Percentiles rank a stretch among this genome's conserved stretches.
phyloP scores from a whole-genome alignment of 2,888 invertebrate genomes.

The Harpagoxenus sublaevis region DNA sequence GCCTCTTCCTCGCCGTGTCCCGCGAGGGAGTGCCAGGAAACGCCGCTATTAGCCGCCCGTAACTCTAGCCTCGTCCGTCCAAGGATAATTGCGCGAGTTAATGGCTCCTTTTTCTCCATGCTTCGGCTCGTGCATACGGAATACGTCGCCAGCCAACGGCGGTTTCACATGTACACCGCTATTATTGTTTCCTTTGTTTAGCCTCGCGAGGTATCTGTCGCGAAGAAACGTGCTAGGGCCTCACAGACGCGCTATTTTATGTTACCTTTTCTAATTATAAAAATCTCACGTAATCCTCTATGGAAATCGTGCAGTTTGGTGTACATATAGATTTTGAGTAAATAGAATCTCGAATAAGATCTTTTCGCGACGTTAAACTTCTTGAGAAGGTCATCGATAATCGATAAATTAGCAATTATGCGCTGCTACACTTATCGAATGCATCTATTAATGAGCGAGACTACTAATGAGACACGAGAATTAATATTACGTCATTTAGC shows the following conservation, averaged over 20 bases:
- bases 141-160: conserved; percentile 14
- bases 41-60: conserved; percentile 81
- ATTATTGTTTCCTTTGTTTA: conserved; percentile 24
- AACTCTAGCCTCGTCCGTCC: conserved; percentile 80
- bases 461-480: conserved; percentile 43
- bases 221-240: neutral
- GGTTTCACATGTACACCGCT: conserved; percentile 8
- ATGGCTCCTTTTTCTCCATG: conserved; percentile 77
- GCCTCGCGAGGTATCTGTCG: conserved; percentile 4
- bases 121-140: conserved; percentile 48
- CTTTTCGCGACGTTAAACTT: neutral
- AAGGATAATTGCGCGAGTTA: conserved; percentile 83
- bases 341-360: neutral
- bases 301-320: neutral
- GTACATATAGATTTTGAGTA: neutral
- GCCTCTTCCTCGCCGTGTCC: conserved; percentile 59
- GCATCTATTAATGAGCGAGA: conserved; percentile 18
- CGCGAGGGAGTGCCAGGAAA: conserved; percentile 84
- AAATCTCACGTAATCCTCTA: neutral
- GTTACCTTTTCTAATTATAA: neutral
- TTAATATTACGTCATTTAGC: conserved; percentile 55
- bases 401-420: conserved; percentile 4
- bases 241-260: too few species aligned
- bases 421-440: conserved; percentile 13
- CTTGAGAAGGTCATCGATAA: neutral